phyloP scores from a whole-genome alignment of 2,888 invertebrate genomes.

The Notodonta dromedarius region DNA sequence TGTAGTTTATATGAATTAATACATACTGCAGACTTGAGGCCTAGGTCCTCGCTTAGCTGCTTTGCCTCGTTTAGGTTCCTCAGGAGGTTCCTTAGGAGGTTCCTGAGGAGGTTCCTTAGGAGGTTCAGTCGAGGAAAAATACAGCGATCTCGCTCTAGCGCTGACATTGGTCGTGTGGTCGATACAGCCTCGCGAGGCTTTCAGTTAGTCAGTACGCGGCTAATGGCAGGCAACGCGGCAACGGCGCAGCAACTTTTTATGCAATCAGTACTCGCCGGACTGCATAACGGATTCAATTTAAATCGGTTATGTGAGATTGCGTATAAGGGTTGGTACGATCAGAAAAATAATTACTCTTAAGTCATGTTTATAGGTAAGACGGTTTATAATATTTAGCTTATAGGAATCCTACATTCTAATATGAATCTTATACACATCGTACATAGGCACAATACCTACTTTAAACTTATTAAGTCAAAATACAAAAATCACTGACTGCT shows the following conservation, averaged over 20 bases:
- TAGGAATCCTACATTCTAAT: background rate
- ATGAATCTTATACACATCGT: background rate
- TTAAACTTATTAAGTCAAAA: too few species aligned
- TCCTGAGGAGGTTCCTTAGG: too few species aligned
- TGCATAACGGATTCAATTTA: slow-evolving; percentile 57
- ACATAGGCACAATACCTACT: too few species aligned
- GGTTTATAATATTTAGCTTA: too few species aligned
- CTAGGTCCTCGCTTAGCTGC: too few species aligned
- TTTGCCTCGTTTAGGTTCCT: too few species aligned
- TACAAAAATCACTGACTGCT: too few species aligned
- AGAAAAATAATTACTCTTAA: slow-evolving; percentile 30
- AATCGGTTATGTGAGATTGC: slow-evolving; percentile 57
- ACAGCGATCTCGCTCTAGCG: too few species aligned
- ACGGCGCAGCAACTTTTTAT: slow-evolving; percentile 59
- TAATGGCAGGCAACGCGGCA: slow-evolving; percentile 1
- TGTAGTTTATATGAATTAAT: too few species aligned
- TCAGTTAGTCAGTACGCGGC: background rate
- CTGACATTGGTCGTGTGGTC: background rate
- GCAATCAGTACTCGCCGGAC: slow-evolving; percentile 54
- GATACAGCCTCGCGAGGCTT: background rate
- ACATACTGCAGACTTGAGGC: too few species aligned
- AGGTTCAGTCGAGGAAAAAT: too few species aligned
- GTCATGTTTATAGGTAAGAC: slow-evolving; percentile 14
- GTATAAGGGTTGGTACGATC: slow-evolving; percentile 50
- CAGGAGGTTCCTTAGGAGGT: too few species aligned